Evolutionary conservation across 2,797 vertebrate genomes (phyloP).

Genomic region (Hydrolagus colliei): DNA sequence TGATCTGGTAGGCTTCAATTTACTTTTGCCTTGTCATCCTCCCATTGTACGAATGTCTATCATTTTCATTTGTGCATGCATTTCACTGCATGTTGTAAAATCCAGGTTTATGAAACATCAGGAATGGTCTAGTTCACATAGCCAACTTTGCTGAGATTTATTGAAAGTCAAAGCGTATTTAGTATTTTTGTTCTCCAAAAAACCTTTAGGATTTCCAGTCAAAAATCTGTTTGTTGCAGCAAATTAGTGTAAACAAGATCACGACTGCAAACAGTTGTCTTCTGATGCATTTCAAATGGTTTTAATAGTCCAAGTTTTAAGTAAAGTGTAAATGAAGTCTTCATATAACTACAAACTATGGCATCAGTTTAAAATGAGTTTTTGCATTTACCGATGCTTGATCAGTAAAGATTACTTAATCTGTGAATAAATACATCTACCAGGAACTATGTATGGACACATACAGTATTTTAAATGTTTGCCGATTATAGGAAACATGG

Average conservation of each 20-base stretch:
- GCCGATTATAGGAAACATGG: conserved; percentile 2
- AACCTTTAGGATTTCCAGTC: neutral
- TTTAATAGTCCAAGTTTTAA: neutral
- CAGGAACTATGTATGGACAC: no score
- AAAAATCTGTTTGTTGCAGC: neutral
- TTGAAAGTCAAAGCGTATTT: neutral
- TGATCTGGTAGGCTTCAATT: neutral
- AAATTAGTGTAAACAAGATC: neutral
- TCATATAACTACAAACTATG: conserved; percentile 14
- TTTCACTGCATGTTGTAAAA: neutral
- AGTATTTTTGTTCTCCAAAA: neutral
- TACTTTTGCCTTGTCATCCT: no score
- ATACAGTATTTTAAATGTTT: conserved; percentile 1
- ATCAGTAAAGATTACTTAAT: neutral
- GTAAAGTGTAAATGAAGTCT: neutral
- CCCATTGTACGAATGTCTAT: no score
- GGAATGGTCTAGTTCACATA: neutral
- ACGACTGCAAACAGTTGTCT: neutral
- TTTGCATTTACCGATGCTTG: neutral
- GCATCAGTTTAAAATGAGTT: neutral
- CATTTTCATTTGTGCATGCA: no score
- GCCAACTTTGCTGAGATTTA: neutral
- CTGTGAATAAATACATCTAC: no score
- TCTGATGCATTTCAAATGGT: neutral
- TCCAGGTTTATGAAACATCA: neutral